These are phyloP conservation scores for Dallia pectoralis DNA, from an alignment of 2,797 vertebrate species.

Conservation along the genomic window DNA sequence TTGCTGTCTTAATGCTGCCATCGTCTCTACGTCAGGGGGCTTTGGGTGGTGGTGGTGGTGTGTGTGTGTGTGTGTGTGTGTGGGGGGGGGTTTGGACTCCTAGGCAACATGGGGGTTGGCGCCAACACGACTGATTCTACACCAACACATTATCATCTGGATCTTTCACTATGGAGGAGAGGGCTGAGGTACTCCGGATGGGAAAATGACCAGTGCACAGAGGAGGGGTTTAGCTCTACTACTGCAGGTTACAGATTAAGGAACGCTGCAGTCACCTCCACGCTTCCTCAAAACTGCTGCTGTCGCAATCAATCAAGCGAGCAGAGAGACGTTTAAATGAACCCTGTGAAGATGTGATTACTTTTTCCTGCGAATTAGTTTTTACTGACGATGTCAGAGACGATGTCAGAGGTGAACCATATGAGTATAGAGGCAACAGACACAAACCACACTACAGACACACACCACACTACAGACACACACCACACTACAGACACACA, in stretches of 20 bases:
- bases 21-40: conserved; percentile 11
- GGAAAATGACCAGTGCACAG: conserved; percentile 5
- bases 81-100: too few species aligned
- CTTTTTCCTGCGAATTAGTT: conserved; percentile 5
- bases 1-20: conserved; percentile 10
- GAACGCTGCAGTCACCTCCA: conserved; percentile 21
- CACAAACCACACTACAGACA: background rate
- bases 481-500: background rate
- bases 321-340: conserved; percentile 14
- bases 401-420: conserved; percentile 2
- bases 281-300: conserved; percentile 27
- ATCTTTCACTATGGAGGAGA: conserved; percentile 31
- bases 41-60: conserved; percentile 34
- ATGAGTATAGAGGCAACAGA: background rate
- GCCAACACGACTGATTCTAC: conserved; percentile 21
- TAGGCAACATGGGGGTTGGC: too few species aligned
- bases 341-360: conserved; percentile 3
- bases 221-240: conserved; percentile 24
- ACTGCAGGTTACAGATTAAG: conserved; percentile 50
- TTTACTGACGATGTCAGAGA: conserved; percentile 7
- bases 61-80: too few species aligned
- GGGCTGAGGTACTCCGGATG: background rate
- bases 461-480: background rate
- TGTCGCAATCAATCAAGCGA: conserved; percentile 28
- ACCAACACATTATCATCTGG: background rate